phyloP scores from a whole-genome alignment of 2,888 invertebrate genomes.

The Pollenia griseotomentosa region DNA sequence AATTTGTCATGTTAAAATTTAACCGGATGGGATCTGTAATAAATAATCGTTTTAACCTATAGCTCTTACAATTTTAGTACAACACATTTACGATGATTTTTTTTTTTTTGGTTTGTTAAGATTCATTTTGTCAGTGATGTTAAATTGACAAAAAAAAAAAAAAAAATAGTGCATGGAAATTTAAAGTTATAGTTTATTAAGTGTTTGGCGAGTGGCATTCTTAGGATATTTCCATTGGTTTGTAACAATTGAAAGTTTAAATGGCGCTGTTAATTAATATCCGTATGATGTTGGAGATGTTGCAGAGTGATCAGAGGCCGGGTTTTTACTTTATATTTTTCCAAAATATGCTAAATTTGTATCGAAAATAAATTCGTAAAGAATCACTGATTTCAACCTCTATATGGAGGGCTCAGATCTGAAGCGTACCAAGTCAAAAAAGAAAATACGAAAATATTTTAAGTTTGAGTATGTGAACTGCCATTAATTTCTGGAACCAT shows the following conservation, averaged over 20 bases:
- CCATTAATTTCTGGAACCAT: background rate
- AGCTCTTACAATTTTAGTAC: slow-evolving; percentile 32
- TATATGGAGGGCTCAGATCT: too few species aligned
- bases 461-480: background rate
- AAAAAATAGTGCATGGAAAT: background rate
- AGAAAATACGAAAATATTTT: too few species aligned
- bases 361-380: too few species aligned
- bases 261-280: too few species aligned
- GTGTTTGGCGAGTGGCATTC: background rate
- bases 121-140: background rate
- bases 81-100: too few species aligned
- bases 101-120: background rate
- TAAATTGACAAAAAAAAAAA: background rate
- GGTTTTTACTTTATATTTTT: too few species aligned
- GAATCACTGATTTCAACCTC: too few species aligned
- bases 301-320: too few species aligned
- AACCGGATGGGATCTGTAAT: slow-evolving; percentile 79
- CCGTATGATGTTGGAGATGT: too few species aligned
- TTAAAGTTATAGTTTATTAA: background rate
- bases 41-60: slow-evolving; percentile 78
- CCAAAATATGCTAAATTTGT: too few species aligned
- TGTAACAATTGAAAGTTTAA: background rate
- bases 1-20: slow-evolving; percentile 67
- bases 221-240: background rate
- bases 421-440: too few species aligned